phyloP scores from a whole-genome alignment of 2,888 invertebrate species.

The Anaspis maculata region DNA sequence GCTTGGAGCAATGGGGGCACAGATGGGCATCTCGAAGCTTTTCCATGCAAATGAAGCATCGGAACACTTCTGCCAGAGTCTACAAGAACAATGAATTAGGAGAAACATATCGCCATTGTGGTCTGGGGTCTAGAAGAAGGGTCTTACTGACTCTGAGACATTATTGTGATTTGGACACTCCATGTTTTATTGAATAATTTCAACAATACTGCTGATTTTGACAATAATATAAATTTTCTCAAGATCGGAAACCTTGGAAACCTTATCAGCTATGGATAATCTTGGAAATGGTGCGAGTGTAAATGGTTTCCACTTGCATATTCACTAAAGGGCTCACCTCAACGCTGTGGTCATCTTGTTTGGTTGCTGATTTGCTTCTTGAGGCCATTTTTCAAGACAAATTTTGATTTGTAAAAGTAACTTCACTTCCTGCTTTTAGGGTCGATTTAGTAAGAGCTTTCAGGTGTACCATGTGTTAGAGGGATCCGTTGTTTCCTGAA shows the following conservation, averaged over 20 bases:
- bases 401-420: too few relatives aligned
- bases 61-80: constrained; percentile 85
- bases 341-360: constrained; percentile 58
- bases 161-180: constrained; percentile 34
- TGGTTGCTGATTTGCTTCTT: constrained; percentile 52
- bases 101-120: too few relatives aligned
- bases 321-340: too few relatives aligned
- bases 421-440: too few relatives aligned
- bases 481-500: too few relatives aligned
- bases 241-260: constrained; percentile 6
- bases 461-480: too few relatives aligned
- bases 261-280: too few relatives aligned
- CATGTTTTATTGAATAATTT: constrained; percentile 19
- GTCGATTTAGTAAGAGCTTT: too few relatives aligned
- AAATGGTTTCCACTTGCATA: too few relatives aligned
- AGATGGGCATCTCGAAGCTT: constrained; percentile 87
- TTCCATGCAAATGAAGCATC: constrained; percentile 96
- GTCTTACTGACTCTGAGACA: constrained; percentile 31
- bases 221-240: constrained; percentile 11
- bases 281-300: too few relatives aligned
- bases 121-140: constrained; percentile 4
- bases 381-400: constrained; percentile 54
- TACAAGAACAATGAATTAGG: constrained; percentile 42
- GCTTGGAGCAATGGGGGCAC: constrained; percentile 90
- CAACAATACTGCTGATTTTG: constrained; percentile 30